Percentiles rank a stretch among this genome's conserved stretches.
Evolutionary conservation across 2,113 vertebrate species (phyloP).

Genomic region (Peromyscus maniculatus): DNA sequence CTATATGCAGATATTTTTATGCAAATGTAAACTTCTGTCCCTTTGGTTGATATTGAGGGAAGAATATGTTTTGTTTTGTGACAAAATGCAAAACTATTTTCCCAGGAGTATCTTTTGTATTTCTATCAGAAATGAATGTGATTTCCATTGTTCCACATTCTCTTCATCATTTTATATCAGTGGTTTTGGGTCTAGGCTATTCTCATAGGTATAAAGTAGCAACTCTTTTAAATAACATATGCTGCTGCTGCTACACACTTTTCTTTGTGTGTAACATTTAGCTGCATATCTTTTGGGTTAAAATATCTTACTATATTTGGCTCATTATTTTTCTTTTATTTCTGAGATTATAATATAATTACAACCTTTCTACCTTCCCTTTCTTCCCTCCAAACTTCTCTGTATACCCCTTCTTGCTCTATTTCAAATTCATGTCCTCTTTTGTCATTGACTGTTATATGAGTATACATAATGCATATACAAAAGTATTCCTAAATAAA

Average conservation of each 20-base stretch:
- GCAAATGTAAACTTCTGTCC: conserved; percentile 24
- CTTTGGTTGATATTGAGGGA: conserved; percentile 11
- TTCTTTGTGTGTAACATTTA: background rate
- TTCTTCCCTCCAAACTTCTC: background rate
- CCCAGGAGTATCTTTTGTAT: background rate
- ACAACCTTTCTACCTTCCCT: background rate
- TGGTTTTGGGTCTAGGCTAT: background rate
- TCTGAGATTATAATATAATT: background rate
- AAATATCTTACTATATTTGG: background rate
- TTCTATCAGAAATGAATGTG: background rate
- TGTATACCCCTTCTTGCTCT: background rate
- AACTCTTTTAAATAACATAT: background rate
- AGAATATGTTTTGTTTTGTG: conserved; percentile 9
- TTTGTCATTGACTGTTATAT: background rate
- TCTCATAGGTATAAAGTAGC: background rate
- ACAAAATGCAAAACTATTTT: background rate
- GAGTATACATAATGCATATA: background rate
- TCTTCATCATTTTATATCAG: background rate
- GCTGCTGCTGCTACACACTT: background rate
- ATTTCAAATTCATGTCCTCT: background rate
- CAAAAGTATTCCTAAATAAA: background rate
- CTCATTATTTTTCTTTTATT: background rate
- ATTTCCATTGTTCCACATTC: background rate
- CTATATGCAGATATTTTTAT: conserved; percentile 30
- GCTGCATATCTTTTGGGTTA: background rate